phyloP scores from a whole-genome alignment of 2,797 vertebrate genomes.

The Artibeus lituratus region DNA sequence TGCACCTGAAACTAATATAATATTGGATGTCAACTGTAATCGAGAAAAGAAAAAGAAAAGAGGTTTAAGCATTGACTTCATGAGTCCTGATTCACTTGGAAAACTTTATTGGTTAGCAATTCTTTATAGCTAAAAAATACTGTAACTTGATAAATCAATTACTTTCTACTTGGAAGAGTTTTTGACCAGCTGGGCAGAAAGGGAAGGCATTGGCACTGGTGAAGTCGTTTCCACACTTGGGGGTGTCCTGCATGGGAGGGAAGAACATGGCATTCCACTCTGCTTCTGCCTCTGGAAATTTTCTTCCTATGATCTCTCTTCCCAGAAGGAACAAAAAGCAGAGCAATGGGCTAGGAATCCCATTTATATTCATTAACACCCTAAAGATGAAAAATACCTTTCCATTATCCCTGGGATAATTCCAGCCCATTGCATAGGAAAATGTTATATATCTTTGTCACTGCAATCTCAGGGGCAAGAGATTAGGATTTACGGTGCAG shows the following conservation, averaged over 20 bases:
- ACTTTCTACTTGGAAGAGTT: neutral
- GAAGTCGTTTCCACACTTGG: neutral
- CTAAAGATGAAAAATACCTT: conserved; percentile 77
- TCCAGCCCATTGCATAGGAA: conserved; percentile 76
- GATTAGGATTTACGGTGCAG: neutral
- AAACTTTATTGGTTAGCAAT: neutral
- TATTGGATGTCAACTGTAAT: neutral
- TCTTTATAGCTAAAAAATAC: conserved; percentile 16
- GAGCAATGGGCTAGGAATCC: conserved; percentile 76
- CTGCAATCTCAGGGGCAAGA: conserved; percentile 53
- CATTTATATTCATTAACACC: conserved; percentile 80
- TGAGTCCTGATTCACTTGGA: neutral
- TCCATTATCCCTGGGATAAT: conserved; percentile 75
- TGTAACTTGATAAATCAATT: neutral
- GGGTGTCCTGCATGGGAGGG: neutral
- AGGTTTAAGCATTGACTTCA: neutral
- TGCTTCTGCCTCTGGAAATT: neutral
- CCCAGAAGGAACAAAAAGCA: conserved; percentile 41
- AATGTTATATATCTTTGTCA: conserved; percentile 78
- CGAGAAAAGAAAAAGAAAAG: neutral
- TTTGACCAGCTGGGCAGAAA: neutral
- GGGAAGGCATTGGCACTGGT: neutral
- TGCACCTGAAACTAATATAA: neutral
- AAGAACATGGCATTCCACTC: neutral
- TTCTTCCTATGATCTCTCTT: conserved; percentile 46